These are phyloP conservation scores for Microtus obscurus DNA, from an alignment of 2,797 vertebrate genomes.

Conservation along the genomic window DNA sequence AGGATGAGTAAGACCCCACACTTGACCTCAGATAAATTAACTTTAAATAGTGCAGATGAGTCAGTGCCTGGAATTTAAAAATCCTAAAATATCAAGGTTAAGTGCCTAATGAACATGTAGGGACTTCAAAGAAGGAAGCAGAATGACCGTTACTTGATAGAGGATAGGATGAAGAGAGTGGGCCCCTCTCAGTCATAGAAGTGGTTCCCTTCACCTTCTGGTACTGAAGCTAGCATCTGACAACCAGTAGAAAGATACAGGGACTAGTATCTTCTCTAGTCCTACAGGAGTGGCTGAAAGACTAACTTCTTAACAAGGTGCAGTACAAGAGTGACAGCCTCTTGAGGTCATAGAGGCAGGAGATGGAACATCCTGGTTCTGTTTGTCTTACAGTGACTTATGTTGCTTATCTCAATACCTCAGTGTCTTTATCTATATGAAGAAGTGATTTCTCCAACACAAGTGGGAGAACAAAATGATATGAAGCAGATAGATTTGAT, in stretches of 20 bases:
- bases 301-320: neutral
- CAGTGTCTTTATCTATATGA: neutral
- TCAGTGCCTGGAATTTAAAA: slow-evolving; percentile 53
- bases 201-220: neutral
- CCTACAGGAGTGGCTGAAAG: neutral
- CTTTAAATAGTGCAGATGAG: slow-evolving; percentile 69
- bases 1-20: slow-evolving; percentile 60
- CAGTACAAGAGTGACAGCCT: neutral
- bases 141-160: neutral
- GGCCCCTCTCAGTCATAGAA: neutral
- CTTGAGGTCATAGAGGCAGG: neutral
- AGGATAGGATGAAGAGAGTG: neutral
- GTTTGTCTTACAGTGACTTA: neutral
- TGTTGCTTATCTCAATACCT: neutral
- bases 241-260: accelerated
- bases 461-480: neutral
- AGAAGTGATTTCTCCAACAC: neutral
- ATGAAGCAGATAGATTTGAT: neutral
- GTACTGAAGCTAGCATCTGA: neutral
- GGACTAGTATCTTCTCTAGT: neutral
- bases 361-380: neutral
- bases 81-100: slow-evolving; percentile 52
- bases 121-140: slow-evolving; percentile 27
- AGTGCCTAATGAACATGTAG: neutral
- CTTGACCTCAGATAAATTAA: slow-evolving; percentile 73